Evolutionary conservation across 2,113 vertebrate species (phyloP).

Genomic region (Colistium nudipinnis): DNA sequence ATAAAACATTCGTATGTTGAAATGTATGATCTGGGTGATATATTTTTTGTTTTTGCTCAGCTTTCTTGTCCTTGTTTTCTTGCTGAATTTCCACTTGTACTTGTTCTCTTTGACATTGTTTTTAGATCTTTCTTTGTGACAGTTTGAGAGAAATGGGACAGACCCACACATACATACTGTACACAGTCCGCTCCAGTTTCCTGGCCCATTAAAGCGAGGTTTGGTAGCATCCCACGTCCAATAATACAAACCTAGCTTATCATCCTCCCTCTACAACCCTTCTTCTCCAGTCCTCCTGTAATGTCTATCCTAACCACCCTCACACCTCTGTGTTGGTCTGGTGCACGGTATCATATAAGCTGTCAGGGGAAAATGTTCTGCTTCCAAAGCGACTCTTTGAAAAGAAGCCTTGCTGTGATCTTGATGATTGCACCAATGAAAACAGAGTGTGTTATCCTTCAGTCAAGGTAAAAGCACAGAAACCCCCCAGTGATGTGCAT

Average conservation of each 20-base stretch:
- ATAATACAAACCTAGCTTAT: background rate
- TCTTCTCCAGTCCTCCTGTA: background rate
- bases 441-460: background rate
- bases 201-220: slow-evolving; percentile 53
- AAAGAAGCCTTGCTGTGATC: background rate
- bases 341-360: no score
- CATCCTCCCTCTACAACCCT: background rate
- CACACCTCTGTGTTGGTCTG: no score
- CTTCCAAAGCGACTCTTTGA: background rate
- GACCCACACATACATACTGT: slow-evolving; percentile 4
- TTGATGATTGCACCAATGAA: background rate
- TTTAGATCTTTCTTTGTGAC: no score
- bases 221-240: slow-evolving; percentile 33
- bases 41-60: no score
- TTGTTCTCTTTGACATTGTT: no score
- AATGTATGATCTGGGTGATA: no score
- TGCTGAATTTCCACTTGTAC: no score
- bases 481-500: background rate
- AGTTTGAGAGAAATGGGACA: no score
- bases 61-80: no score
- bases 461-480: background rate
- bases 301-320: background rate
- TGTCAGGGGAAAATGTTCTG: no score
- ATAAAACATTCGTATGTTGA: no score
- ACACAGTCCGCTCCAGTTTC: slow-evolving; percentile 53